phyloP scores from a whole-genome alignment of 2,888 invertebrate genomes.

The Siphlonurus alternatus region DNA sequence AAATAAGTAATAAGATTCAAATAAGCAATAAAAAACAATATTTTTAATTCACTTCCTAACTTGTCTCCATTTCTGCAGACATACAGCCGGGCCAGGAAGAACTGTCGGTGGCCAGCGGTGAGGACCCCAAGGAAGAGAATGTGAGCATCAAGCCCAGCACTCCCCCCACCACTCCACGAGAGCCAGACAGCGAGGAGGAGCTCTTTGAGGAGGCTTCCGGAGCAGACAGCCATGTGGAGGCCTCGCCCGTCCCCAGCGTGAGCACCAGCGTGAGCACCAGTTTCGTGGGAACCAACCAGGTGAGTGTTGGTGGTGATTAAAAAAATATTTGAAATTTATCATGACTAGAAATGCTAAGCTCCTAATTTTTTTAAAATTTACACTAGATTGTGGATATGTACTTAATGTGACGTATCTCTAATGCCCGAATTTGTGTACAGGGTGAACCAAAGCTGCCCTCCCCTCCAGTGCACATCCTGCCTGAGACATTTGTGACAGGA shows the following conservation, averaged over 20 bases:
- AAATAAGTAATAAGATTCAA: no score
- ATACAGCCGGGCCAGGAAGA: neutral
- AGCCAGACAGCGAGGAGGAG: neutral
- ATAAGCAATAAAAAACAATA: no score
- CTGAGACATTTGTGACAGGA: conserved; percentile 26
- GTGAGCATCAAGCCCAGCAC: neutral
- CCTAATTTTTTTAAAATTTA: no score
- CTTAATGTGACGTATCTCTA: neutral
- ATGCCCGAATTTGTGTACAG: neutral
- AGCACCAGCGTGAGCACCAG: no score
- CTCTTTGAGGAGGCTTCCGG: neutral
- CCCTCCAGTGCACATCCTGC: conserved; percentile 22
- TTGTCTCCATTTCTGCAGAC: neutral
- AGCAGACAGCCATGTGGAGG: neutral
- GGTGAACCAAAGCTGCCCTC: no score
- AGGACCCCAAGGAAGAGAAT: neutral
- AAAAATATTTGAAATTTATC: no score
- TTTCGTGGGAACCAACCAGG: no score
- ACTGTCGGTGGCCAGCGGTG: no score
- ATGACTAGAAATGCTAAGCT: no score
- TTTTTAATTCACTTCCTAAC: no score
- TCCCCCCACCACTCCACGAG: conserved; percentile 1
- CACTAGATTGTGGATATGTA: neutral
- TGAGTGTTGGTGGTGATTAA: no score
- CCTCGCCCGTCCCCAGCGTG: no score